Conservation (phyloP, 2,113 vertebrate species). For the Cinclus mexicanus region DNA sequence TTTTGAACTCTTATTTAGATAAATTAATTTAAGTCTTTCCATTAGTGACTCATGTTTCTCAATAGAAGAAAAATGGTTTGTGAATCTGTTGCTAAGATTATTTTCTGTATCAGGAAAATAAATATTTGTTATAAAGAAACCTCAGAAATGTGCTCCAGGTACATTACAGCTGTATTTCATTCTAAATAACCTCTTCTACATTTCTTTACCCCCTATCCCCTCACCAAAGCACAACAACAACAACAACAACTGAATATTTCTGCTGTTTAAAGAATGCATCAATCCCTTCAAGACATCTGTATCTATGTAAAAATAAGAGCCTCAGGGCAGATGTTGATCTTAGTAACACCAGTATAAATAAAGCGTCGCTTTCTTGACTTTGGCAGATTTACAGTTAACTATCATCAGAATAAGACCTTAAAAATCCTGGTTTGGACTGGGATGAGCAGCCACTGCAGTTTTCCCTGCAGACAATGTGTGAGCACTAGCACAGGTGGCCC, state of each 20-base stretch:
- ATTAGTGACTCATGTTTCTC: not conserved
- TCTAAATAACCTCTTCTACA: not conserved
- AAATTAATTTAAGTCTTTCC: not conserved
- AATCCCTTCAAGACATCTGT: not conserved
- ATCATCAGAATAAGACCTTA: not conserved
- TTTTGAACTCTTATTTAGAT: not conserved
- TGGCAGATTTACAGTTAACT: not conserved
- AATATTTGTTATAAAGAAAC: not conserved
- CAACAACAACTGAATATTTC: not conserved
- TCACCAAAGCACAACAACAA: not conserved
- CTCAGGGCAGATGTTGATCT: not conserved
- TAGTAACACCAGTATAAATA: not conserved
- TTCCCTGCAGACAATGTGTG: not conserved
- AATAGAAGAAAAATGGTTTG: not conserved
- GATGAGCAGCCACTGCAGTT: not conserved
- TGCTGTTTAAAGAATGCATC: not conserved
- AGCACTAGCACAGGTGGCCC: not conserved
- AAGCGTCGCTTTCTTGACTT: not conserved
- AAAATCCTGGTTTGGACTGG: not conserved
- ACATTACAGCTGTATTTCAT: not conserved
- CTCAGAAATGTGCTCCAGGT: not conserved
- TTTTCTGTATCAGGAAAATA: not conserved
- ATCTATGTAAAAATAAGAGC: not conserved
- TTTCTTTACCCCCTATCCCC: fast-evolving
- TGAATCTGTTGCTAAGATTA: not conserved